These are phyloP conservation scores for Halictus quadricinctus DNA, from an alignment of 2,888 invertebrate genomes.

Conservation along the genomic window DNA sequence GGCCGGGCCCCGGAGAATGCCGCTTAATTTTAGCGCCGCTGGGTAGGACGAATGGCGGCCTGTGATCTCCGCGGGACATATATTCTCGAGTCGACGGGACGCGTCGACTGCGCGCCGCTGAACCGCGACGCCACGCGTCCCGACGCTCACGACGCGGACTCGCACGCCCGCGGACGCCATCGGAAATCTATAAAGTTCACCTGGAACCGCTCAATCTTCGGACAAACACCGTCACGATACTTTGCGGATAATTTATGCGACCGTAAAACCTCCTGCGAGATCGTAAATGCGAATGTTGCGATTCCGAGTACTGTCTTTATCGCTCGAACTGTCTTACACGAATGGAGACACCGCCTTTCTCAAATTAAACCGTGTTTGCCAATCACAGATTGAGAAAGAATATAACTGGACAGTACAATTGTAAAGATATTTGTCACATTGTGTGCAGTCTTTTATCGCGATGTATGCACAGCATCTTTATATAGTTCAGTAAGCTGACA, in stretches of 20 bases:
- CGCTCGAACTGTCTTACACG: background rate
- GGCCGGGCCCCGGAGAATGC: constrained; percentile 58
- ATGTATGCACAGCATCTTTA: background rate
- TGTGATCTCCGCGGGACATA: constrained; percentile 76
- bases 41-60: constrained; percentile 75
- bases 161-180: constrained; percentile 66
- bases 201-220: background rate
- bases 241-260: background rate
- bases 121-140: constrained; percentile 71
- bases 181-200: constrained; percentile 52
- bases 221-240: background rate
- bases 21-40: constrained; percentile 77
- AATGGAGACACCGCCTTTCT: background rate
- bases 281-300: constrained; percentile 4
- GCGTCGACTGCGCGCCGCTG: constrained; percentile 72
- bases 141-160: constrained; percentile 36
- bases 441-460: background rate
- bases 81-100: constrained; percentile 73
- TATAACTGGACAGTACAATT: background rate
- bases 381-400: background rate
- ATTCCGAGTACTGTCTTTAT: background rate
- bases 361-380: background rate
- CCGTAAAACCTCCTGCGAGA: background rate
- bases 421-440: background rate
- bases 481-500: background rate